Conservation (phyloP, 1,140 invertebrate genomes). For the Bombus turneri region DNA sequence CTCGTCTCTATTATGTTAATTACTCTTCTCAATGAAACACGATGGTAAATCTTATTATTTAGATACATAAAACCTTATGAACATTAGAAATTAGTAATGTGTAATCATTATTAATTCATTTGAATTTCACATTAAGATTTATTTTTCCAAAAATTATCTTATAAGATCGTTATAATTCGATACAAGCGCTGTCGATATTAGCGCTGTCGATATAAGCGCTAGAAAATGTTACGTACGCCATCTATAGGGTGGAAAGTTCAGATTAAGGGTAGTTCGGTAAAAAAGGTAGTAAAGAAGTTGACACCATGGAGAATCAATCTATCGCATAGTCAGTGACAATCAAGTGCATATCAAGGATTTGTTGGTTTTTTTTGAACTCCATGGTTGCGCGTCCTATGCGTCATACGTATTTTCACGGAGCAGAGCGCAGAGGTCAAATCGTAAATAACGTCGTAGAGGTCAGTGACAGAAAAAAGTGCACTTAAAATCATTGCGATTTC, state of each 20-base stretch:
- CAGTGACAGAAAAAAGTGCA: slow-evolving; percentile 36
- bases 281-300: not conserved
- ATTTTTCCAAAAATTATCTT: not conserved
- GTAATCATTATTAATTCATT: not conserved
- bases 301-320: slow-evolving; percentile 5
- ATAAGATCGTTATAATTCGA: not conserved
- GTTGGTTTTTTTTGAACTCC: slow-evolving; percentile 52
- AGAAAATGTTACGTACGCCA: slow-evolving; percentile 37
- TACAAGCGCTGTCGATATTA: not conserved
- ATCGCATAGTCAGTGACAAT: slow-evolving; percentile 22
- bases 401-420: slow-evolving; percentile 43
- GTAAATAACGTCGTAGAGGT: slow-evolving; percentile 57
- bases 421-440: slow-evolving; percentile 23
- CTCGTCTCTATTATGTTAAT: not conserved
- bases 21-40: slow-evolving; percentile 8
- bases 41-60: not conserved
- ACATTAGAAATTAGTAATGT: not conserved
- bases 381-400: slow-evolving; percentile 57
- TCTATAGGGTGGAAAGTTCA: slow-evolving; percentile 37
- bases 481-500: slow-evolving; percentile 12
- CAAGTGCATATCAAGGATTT: slow-evolving; percentile 33
- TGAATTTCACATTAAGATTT: not conserved
- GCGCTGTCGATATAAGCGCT: not conserved
- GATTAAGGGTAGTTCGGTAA: slow-evolving; percentile 34
- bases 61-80: not conserved